Base-by-base conservation (phyloP, 2,888 invertebrate species). In the Synergus itoensis region DNA sequence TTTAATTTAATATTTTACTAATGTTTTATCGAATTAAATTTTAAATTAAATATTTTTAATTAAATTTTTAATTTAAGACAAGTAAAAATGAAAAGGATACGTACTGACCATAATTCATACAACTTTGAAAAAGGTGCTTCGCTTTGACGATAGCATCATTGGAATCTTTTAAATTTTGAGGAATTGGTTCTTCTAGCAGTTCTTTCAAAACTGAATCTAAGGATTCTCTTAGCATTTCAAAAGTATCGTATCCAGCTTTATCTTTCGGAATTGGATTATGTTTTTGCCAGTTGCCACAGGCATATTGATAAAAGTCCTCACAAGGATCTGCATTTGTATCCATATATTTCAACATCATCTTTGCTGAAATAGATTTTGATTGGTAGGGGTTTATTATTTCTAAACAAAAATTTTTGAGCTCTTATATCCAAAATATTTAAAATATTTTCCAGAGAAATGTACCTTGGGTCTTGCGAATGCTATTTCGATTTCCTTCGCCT, bases 221-320 rank as follows among this genome's bases (percentile, higher is more conserved):
- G 86, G 96, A 96, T 93, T 98, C 97, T 86, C 97, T 94, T 8
- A 98, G 93, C 94, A 97, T 96, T 93, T 97, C 97, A 91, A 98
- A 98, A 0, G 97, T 98, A 87, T 98, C 98, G 91, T 96, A 98
- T 5, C 96, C 96, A 8, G 97, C 96, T 92, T 97, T 96, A 88
- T 98, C 98, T 76, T 96, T 95, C 2, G 98, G 98, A 88, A 98
- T 97, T 0, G 97, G 96, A 92, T 98, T 97, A 63, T 95, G 93
- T 76, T 95, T 94, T 48, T 96, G 95, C 98, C 98, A 98, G 87
- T 97, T 97, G 0, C 98, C 98, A 90, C 96, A 98, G 0, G 97
- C 96, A 87, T 95, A 98, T 87, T 96, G 95, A 90, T 97, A 97
- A 90, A 97, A 97, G 89, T 97, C 97, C 7, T 95, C 93, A 89